These are phyloP conservation scores for Microctenopoma steveboyesi DNA, from an alignment of 2,797 vertebrate genomes.

Conservation along the genomic window DNA sequence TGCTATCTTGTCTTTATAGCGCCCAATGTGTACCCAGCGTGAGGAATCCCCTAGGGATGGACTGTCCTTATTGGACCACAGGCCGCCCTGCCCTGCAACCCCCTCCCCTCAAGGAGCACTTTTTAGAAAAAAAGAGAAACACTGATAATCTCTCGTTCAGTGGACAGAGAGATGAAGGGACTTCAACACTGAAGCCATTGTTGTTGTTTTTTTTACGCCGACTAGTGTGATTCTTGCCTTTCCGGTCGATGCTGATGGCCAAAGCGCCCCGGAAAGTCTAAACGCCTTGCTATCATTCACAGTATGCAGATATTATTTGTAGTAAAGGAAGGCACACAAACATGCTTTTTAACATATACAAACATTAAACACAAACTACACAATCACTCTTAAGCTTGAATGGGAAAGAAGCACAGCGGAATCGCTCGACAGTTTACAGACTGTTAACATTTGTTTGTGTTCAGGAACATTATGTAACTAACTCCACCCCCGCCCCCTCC, in stretches of 20 bases:
- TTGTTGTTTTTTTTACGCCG: constrained; percentile 77
- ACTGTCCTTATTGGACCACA: constrained; percentile 72
- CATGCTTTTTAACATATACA: constrained; percentile 47
- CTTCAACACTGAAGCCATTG: constrained; percentile 79
- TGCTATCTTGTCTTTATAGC: constrained; percentile 95
- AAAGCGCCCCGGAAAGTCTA: constrained; percentile 14
- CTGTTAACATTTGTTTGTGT: constrained; percentile 19
- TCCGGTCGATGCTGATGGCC: constrained; percentile 69
- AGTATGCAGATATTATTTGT: constrained; percentile 55
- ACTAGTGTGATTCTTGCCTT: constrained; percentile 83
- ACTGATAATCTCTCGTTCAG: constrained; percentile 81
- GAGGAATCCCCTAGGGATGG: constrained; percentile 32
- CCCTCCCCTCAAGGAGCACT: constrained; percentile 83
- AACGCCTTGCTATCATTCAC: constrained; percentile 44
- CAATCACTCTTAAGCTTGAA: constrained; percentile 55
- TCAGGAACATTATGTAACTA: constrained; percentile 39
- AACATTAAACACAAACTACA: constrained; percentile 28
- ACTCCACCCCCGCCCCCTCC: neutral
- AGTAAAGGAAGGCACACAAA: constrained; percentile 46
- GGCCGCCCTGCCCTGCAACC: constrained; percentile 52
- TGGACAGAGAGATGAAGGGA: constrained; percentile 81
- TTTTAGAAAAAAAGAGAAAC: constrained; percentile 78
- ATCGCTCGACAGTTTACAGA: constrained; percentile 66
- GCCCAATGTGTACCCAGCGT: constrained; percentile 55
- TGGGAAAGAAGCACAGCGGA: constrained; percentile 68